Evolutionary conservation across 2,888 invertebrate species (phyloP).

Genomic region (Aethes cnicana): DNA sequence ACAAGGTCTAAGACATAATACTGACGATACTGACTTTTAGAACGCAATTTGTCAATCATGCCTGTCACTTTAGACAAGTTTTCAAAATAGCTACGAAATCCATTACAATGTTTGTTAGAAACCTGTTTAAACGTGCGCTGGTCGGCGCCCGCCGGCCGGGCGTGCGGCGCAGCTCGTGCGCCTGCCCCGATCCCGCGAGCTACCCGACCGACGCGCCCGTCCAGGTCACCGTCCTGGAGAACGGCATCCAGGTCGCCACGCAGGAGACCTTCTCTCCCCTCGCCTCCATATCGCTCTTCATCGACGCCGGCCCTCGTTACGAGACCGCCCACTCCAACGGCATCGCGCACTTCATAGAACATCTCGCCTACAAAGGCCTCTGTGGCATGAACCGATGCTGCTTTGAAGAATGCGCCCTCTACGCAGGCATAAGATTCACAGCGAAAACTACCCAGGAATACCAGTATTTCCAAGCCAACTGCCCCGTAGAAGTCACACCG

Average conservation of each 20-base stretch:
- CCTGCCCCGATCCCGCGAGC: neutral
- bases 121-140: neutral
- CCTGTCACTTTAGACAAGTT: too few species aligned
- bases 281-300: constrained; percentile 51
- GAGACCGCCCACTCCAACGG: constrained; percentile 58
- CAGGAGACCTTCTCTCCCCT: constrained; percentile 46
- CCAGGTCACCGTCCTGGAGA: constrained; percentile 42
- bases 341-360: constrained; percentile 64
- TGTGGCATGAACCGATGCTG: constrained; percentile 34
- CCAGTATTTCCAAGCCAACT: constrained; percentile 51
- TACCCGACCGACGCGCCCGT: constrained; percentile 7
- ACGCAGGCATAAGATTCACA: constrained; percentile 45
- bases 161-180: too few species aligned
- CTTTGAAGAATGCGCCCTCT: constrained; percentile 40
- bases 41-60: too few species aligned
- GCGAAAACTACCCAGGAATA: constrained; percentile 56
- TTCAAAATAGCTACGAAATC: too few species aligned
- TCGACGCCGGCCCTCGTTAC: constrained; percentile 59
- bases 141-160: too few species aligned
- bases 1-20: too few species aligned
- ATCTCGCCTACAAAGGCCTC: constrained; percentile 60
- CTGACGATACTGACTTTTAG: too few species aligned
- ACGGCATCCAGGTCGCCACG: constrained; percentile 58
- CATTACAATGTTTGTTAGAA: neutral
- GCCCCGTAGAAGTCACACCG: constrained; percentile 37